Percentiles rank a stretch among this genome's conserved stretches.
Evolutionary conservation across 2,888 invertebrate genomes (phyloP).

Genomic region (Pedicia rivosa): DNA sequence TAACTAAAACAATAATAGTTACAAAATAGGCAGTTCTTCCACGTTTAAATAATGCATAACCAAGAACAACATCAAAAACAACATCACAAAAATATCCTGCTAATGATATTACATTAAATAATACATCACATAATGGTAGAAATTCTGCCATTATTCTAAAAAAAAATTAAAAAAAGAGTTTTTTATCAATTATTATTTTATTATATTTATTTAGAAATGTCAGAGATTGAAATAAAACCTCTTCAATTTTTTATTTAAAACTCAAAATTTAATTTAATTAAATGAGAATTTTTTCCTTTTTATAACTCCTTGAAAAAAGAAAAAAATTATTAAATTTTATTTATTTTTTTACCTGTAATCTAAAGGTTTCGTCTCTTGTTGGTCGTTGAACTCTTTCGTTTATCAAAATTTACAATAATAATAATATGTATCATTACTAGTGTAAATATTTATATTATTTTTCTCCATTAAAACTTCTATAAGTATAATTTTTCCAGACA

Average conservation of each 20-base stretch:
- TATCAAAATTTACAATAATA: neutral
- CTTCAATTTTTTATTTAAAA: too few species aligned
- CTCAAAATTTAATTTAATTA: neutral
- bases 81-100: constrained; percentile 84
- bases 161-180: neutral
- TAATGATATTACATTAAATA: constrained; percentile 80
- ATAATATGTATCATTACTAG: too few species aligned
- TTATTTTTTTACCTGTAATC: constrained; percentile 1
- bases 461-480: too few species aligned
- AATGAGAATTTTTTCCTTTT: neutral
- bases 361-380: constrained; percentile 9
- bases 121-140: constrained; percentile 77
- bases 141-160: constrained; percentile 51
- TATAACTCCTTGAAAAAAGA: neutral
- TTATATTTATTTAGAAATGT: constrained; percentile 3
- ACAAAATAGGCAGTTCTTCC: constrained; percentile 47
- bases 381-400: constrained; percentile 12
- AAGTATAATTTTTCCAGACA: too few species aligned
- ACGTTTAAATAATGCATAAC: constrained; percentile 62
- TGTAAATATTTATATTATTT: too few species aligned
- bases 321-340: neutral
- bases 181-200: too few species aligned
- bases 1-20: constrained; percentile 51
- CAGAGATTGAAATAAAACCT: too few species aligned
- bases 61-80: constrained; percentile 74